A percentile compares a stretch with the other conserved stretches of the same genome.
phyloP scores from a whole-genome alignment of 2,113 vertebrate genomes.

The Pseudorasbora parva region DNA sequence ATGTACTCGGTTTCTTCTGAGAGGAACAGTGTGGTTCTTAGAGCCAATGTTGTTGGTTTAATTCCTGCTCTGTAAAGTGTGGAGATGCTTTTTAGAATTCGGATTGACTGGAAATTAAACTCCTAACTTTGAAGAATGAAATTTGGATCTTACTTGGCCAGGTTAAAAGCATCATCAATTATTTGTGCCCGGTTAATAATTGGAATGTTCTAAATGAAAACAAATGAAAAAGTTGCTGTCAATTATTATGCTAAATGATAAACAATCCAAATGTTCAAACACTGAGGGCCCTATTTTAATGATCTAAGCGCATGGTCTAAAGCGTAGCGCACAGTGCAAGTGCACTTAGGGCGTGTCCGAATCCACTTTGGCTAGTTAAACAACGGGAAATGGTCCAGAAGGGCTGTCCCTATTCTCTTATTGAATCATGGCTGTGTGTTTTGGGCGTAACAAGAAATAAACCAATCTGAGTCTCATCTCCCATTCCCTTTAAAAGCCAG shows the following conservation, averaged over 20 bases:
- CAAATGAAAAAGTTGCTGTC: background rate
- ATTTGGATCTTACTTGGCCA: constrained; percentile 81
- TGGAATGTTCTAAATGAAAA: constrained; percentile 76
- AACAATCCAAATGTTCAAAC: background rate
- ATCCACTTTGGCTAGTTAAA: no score
- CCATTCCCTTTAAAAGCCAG: no score
- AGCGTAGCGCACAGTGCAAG: no score
- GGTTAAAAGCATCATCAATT: constrained; percentile 86
- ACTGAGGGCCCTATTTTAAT: background rate
- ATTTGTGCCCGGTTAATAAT: constrained; percentile 89
- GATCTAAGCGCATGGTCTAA: no score
- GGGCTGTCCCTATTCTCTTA: no score
- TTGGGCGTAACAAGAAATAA: no score
- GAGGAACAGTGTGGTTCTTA: constrained; percentile 86
- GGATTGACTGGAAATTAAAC: background rate
- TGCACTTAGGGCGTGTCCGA: no score
- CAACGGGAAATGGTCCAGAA: no score
- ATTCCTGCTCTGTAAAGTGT: constrained; percentile 75
- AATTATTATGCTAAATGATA: background rate
- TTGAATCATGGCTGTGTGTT: no score
- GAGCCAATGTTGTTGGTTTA: constrained; percentile 74
- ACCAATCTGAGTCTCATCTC: no score
- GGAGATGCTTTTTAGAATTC: background rate
- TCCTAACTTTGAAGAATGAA: background rate
- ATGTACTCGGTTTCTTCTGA: constrained; percentile 76